Evolutionary conservation across 2,888 invertebrate genomes (phyloP), one percentile per base, ranked within the genome.

Genomic region (Ectemnius continuus): DNA sequence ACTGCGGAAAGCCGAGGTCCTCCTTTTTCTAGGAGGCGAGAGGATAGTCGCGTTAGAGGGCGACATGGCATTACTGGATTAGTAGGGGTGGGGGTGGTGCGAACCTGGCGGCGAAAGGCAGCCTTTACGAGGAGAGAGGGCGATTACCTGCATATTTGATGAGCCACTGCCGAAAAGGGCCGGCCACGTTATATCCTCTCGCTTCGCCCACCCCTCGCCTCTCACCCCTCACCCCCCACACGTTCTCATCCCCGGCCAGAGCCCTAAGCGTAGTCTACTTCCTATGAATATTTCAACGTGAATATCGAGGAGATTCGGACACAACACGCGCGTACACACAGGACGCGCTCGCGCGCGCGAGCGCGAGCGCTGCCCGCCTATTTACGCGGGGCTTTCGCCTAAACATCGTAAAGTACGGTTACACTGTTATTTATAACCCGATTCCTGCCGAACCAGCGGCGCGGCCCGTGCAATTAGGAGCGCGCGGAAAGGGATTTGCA

Each of bases 71-170:
- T 71, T 75, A 73, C 56, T 68, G 67, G 63, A 81, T 80, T 76
- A 79, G 76, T 76, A 8, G 36, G 36, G 36, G 36, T 0, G 1
- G 36, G 36, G 36, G 73, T 46, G 59, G 16, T 28, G 76, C 56
- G 52, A 73, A 61, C 69, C 75, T 67, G 63, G 63, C 71, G 8
- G 36, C 36, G 36, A 36, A 36, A 71, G 72, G 78, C 77, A 73
- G 75, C 79, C 81, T 84, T 75, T 73, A 79, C 75, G 76, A 80
- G 76, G 65, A 36, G 36, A 36, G 36, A 36, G 36, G 79, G 76
- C 84, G 83, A 84, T 87, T 84, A 84, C 80, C 73, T 81, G 79
- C 84, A 85, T 86, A 84, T 86, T 87, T 84, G 82, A 87, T 86
- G 84, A 83, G 80, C 65, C 61, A 36, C 36, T 11, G 36, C 36